Percentiles rank a stretch among this genome's conserved stretches.
These are phyloP conservation scores for Phalacrocorax carbo DNA, from an alignment of 2,113 vertebrate species.

Conservation along the genomic window DNA sequence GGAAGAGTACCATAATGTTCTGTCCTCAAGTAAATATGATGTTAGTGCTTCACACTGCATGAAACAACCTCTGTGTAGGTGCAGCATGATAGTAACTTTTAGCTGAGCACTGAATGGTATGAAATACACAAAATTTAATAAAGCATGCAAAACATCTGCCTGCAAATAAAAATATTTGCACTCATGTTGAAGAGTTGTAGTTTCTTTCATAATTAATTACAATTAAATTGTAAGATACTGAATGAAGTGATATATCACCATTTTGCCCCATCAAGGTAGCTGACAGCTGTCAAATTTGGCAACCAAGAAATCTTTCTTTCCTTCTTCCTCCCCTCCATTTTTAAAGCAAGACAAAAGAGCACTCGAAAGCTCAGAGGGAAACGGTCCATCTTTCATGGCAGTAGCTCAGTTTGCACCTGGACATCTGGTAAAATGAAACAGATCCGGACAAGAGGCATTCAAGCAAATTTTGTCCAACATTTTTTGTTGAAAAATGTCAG, in stretches of 20 bases:
- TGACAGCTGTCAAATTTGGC: conserved; percentile 43
- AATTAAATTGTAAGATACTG: conserved; percentile 37
- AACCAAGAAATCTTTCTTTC: not conserved
- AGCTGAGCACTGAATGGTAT: not conserved
- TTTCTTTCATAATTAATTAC: conserved; percentile 57
- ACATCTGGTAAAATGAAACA: not conserved
- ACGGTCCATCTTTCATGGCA: not conserved
- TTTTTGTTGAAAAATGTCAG: not conserved
- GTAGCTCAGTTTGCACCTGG: not conserved
- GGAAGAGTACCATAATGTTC: not conserved
- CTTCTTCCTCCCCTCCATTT: not conserved
- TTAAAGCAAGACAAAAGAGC: not conserved
- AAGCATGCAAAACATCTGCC: conserved; percentile 34
- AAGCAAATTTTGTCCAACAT: not conserved
- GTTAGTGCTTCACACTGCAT: conserved; percentile 13
- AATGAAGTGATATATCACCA: conserved; percentile 34
- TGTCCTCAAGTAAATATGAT: conserved; percentile 28
- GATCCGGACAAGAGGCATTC: not conserved
- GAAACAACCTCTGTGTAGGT: not conserved
- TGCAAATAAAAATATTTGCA: conserved; percentile 65
- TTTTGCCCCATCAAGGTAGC: conserved; percentile 3
- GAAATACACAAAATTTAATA: conserved; percentile 43
- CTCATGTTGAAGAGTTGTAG: conserved; percentile 56
- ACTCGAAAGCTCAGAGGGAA: not conserved
- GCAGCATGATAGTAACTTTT: conserved; percentile 32